Evolutionary conservation across 30 jellyfish, hydroid and myxozoan species (phyloP), one percentile per base, ranked within the genome.

Genomic region (Sanderia malayensis): DNA sequence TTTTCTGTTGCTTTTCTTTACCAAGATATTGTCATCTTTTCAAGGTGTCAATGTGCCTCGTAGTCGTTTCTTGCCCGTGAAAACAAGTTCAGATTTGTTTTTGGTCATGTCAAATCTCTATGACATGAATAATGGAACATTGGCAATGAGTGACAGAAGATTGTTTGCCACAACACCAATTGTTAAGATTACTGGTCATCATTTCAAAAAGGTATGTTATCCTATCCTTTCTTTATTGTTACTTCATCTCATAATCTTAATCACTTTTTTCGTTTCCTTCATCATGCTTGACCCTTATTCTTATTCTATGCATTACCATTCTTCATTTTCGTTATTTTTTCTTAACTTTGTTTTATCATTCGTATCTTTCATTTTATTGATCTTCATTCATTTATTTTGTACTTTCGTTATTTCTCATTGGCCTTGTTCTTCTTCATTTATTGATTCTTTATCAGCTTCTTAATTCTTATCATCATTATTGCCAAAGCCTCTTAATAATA

Each of bases 1-100:
- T n/a, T n/a, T n/a, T n/a, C n/a, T n/a, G n/a, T n/a, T n/a, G n/a
- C n/a, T n/a, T n/a, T n/a, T n/a, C n/a, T n/a, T n/a, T n/a, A n/a
- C n/a, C n/a, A n/a, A n/a, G n/a, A n/a, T n/a, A n/a, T n/a, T n/a
- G n/a, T n/a, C n/a, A n/a, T n/a, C n/a, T n/a, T n/a, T n/a, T n/a
- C n/a, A n/a, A 92, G 99, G 99, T 61, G 81, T 92, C 26, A 85
- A 85, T 70, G 99, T 92, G 61, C 99, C 99, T 9, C 92, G 99
- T 65, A 76, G 95, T 44, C 96, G 99, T 23, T 92, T 92, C 83
- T 76, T 92, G 73, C 99, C 99, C 17, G 99, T 92, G 53, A 92
- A 92, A 73, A 85, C 95, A 34, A 44, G 92, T 1, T 92, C 99
- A 17, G 99, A 86, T 74, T 74, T 92, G 65, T 78, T 92, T 31